These are phyloP conservation scores for Tetragonula carbonaria DNA, from an alignment of 2,888 invertebrate genomes.

Conservation along the genomic window DNA sequence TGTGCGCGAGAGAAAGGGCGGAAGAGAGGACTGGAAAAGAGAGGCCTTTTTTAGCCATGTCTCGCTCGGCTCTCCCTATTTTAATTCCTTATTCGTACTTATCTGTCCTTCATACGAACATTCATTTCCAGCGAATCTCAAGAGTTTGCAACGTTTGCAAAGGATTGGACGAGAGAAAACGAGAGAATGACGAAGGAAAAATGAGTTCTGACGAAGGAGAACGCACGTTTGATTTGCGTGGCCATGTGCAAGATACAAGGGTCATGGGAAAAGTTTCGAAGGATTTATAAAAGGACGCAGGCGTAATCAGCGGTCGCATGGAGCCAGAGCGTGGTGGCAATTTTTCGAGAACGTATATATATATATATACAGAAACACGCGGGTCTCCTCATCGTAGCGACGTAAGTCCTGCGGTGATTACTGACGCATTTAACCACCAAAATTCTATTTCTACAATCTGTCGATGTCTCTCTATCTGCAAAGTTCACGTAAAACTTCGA, in stretches of 20 bases:
- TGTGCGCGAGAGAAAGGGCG: background rate
- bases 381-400: conserved; percentile 36
- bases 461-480: background rate
- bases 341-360: conserved; percentile 56
- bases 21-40: background rate
- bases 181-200: background rate
- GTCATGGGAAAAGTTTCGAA: conserved; percentile 13
- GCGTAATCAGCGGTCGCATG: conserved; percentile 54
- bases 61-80: background rate
- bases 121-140: no score
- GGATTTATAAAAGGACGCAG: conserved; percentile 41
- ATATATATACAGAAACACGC: conserved; percentile 22
- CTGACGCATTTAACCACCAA: background rate
- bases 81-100: background rate
- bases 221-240: conserved; percentile 26
- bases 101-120: background rate
- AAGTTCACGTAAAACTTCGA: background rate
- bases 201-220: background rate
- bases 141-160: no score
- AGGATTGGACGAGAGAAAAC: no score
- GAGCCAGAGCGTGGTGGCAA: conserved; percentile 68
- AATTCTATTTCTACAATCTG: background rate
- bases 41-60: background rate
- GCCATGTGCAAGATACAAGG: no score
- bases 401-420: background rate